A percentile compares a stretch with the other conserved stretches of the same genome.
phyloP scores from a whole-genome alignment of 2,113 vertebrate genomes.

The Dipodomys stephensi region DNA sequence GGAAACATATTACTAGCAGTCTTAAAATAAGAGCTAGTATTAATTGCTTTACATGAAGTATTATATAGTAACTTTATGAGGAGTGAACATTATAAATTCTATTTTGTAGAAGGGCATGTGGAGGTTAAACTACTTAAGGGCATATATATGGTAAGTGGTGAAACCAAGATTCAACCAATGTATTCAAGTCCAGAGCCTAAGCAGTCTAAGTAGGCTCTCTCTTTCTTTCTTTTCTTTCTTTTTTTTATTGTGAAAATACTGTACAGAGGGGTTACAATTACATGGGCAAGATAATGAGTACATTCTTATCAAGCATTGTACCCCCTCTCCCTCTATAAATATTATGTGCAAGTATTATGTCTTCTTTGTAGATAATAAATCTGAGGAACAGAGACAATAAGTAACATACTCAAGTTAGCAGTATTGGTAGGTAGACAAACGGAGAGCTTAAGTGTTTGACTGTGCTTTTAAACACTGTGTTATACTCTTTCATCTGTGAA shows the following conservation, averaged over 20 bases:
- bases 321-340: too few species aligned
- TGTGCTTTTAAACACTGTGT: neutral
- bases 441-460: neutral
- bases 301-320: too few species aligned
- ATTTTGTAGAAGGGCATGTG: neutral
- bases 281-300: too few species aligned
- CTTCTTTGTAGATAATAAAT: constrained; percentile 10
- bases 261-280: too few species aligned
- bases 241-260: too few species aligned
- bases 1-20: neutral
- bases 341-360: neutral
- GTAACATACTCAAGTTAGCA: neutral
- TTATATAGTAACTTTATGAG: neutral
- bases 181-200: neutral
- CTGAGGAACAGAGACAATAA: neutral
- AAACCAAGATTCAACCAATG: constrained; percentile 10
- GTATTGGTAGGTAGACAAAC: neutral
- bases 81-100: neutral
- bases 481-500: constrained; percentile 3
- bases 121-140: neutral
- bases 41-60: neutral
- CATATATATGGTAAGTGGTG: neutral
- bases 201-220: accelerated
- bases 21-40: neutral
- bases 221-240: too few species aligned